Base-by-base conservation (phyloP, 1,140 invertebrate species). In the Bilobella aurantiaca region DNA sequence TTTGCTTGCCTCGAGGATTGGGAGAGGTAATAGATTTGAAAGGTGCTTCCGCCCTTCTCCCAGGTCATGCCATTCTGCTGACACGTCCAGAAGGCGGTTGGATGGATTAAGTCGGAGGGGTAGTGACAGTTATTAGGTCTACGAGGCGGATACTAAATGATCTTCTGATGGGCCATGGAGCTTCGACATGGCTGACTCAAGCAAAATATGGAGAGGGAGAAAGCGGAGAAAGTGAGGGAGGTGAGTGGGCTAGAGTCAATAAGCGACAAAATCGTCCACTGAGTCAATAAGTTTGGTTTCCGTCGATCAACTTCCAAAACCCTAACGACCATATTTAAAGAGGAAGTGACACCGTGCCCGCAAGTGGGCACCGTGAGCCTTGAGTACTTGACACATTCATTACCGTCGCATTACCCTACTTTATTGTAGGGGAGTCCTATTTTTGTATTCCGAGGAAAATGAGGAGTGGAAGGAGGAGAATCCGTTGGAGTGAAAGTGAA, bases 281-380 rank as follows among this genome's bases (percentile, higher is more conserved):
- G 56, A 57, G 31, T 56, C 62, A 64, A 64, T 57, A 53, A 27
- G 49, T 18, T 53, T 1, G 62, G n/a, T 64, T 32, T 32, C 31
- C 28, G 31, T 5, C 5, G 21, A 62, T 32, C 23, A 28, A 37
- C 42, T 47, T n/a, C n/a, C n/a, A n/a, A n/a, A n/a, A n/a, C n/a
- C n/a, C n/a, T n/a, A n/a, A n/a, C n/a, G n/a, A n/a, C n/a, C n/a
- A n/a, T n/a, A n/a, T n/a, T n/a, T n/a, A n/a, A n/a, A n/a, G n/a
- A n/a, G n/a, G n/a, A n/a, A n/a, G n/a, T n/a, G n/a, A n/a, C n/a
- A n/a, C n/a, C n/a, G n/a, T n/a, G n/a, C n/a, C n/a, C n/a, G n/a
- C n/a, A n/a, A n/a, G n/a, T n/a, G n/a, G n/a, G n/a, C n/a, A n/a
- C n/a, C n/a, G n/a, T n/a, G n/a, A n/a, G n/a, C n/a, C n/a, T n/a